Base-by-base conservation (phyloP, 2,113 vertebrate species). In the Paralichthys olivaceus region DNA sequence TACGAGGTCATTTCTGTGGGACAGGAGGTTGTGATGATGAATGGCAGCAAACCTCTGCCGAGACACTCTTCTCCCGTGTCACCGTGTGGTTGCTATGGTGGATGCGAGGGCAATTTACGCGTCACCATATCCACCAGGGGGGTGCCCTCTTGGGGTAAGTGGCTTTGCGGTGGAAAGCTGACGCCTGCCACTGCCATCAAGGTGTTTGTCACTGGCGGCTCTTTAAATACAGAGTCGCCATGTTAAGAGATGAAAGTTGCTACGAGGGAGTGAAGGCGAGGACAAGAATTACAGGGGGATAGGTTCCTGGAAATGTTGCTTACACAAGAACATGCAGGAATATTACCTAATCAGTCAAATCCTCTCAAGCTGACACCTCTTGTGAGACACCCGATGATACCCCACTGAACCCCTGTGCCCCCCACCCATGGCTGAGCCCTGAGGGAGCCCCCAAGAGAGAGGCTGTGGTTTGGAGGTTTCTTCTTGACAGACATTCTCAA, bases 261-360 rank as follows among this genome's bases (percentile, higher is more conserved):
- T 3, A 43, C 26, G 68, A 68, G 61, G 76, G 88, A 91, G 72
- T 82, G 90, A 91, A 77, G 72, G 84, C 63, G 32, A 85, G 87
- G 89, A 90, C 86, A 81, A 85, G 91, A 93, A 94, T 94, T 95
- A 94, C 86, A 85, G 86, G 78, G 79, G 85, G 85, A 91, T 91
- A 81, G 89, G 91, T 86, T 81, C 74, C 74, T 34, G 77, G 85
- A 91, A 93, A 94, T 91, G 89, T 94, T 95, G 94, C 94, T 94
- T 94, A 95, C 94, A 94, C 53, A 82, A 90, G 92, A 93, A 92
- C 92, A 93, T 85, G 90, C 76, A 69, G 84, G 90, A 94, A 94
- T 94, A 94, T 93, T 93, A 92, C 90, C 93, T 93, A 92, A 94
- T 94, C 94, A 95, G 93, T 95, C 94, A 95, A 95, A 95, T 93